Evolutionary conservation across 1,140 invertebrate species (phyloP), one percentile per base, ranked within the genome.

Genomic region (Eriocheir sinensis): DNA sequence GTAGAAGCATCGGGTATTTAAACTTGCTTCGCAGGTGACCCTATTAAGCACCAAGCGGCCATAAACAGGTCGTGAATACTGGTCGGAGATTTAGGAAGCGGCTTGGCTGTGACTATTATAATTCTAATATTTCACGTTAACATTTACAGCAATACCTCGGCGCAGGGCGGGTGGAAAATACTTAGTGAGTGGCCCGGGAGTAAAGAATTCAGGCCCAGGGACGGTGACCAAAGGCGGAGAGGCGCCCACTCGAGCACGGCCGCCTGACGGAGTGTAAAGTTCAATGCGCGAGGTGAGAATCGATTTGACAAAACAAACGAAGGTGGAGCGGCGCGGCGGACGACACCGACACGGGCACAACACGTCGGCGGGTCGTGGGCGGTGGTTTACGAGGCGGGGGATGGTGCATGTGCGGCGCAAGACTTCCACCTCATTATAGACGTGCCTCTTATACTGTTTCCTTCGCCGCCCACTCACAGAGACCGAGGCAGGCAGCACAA

Each of bases 301-400:
- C 60, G 60, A 72, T 72, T 72, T 72, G 60, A 72, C 60, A 72
- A 72, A 72, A 72, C 60, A 72, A 72, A 72, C 60, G 60, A 72
- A 27, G 60, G 60, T 72, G 60, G 60, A 72, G n/a, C 60, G 60
- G 60, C 60, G 17, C 27, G 60, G 60, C 17, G 27, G 60, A n/a
- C 60, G 60, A 72, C 60, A 72, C 27, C 60, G 60, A 72, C 60
- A 72, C 60, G 60, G n/a, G 21, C 27, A 72, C 27, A 72, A n/a
- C 60, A 72, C 60, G 60, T 21, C 60, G 27, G 6, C 6, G 17
- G 6, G 60, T 72, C 21, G 48, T 53, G 48, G 60, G 60, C 60
- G 60, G 60, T n/a, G 6, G 60, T 72, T 72, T 72, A 72, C n/a
- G 60, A 72, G 60, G 0, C 60, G 27, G n/a, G 60, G 27, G 60